These are phyloP conservation scores for Halisarca cf. caerulea DNA, from an alignment of 37 sponge, comb jelly and placozoan species.

Conservation along the genomic window DNA sequence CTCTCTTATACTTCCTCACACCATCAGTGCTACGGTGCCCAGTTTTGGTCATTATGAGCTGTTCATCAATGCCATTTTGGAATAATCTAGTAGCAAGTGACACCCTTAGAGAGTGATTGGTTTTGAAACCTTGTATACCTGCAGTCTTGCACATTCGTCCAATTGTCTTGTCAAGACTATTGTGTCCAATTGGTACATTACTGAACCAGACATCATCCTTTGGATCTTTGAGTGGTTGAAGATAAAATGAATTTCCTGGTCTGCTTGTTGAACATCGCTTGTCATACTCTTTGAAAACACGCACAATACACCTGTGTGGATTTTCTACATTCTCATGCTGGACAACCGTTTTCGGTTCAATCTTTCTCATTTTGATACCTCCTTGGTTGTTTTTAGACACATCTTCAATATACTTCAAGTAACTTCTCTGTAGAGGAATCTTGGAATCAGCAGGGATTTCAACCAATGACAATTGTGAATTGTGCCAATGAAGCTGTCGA, in stretches of 20 bases:
- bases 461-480: constrained; percentile 19
- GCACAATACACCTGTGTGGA: constrained; percentile 1
- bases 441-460: constrained; percentile 7
- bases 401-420: constrained; percentile 35
- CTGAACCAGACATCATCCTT: constrained; percentile 40
- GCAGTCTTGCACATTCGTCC: constrained; percentile 11
- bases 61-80: constrained; percentile 46
- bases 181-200: constrained; percentile 26
- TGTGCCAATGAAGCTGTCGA: constrained; percentile 24
- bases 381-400: constrained; percentile 46
- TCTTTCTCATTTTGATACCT: constrained; percentile 4
- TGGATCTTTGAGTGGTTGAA: constrained; percentile 9
- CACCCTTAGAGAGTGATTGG: constrained; percentile 41
- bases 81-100: constrained; percentile 36
- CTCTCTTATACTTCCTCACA: constrained; percentile 26
- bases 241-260: background rate
- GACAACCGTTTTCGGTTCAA: background rate
- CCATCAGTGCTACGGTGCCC: constrained; percentile 44
- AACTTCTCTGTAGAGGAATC: no score
- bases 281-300: background rate
- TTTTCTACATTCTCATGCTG: background rate
- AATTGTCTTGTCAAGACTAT: constrained; percentile 7
- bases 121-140: constrained; percentile 36
- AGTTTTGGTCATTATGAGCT: constrained; percentile 42
- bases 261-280: background rate